Base-by-base conservation (phyloP, 2,888 invertebrate genomes). In the Craniophora ligustri region DNA sequence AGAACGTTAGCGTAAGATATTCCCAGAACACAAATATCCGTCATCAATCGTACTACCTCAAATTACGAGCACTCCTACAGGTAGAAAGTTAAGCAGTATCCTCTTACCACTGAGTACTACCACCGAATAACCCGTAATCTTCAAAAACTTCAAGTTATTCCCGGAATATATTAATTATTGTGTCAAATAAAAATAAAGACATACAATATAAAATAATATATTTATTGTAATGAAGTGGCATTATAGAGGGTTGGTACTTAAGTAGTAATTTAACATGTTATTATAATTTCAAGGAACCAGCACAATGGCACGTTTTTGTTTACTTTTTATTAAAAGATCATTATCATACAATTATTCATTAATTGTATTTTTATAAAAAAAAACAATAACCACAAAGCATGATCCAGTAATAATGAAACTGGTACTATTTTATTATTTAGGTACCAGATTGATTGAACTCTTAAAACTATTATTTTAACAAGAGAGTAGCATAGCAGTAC, bases 141-240 rank as follows among this genome's bases (percentile, higher is more conserved):
- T n/a, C n/a, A n/a, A n/a, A n/a, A n/a, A n/a, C n/a, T n/a, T n/a
- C n/a, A n/a, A n/a, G n/a, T n/a, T n/a, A n/a, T n/a, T n/a, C n/a
- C n/a, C n/a, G n/a, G n/a, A n/a, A 23, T 3, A 7, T 2, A 4
- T 2, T 23, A 23, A 23, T 19, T 28, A 16, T 7, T 1, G 16
- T 36, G 1, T 1, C 2, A 7, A 13, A 19, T 18, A 26, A 16
- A 39, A 34, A 45, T 28, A 30, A 21, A 34, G 26, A 39, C 34
- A n/a, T 84, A 79, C 67, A 69, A 81, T 89, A 86, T 81, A 88
- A 89, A 89, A 89, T 86, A 84, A 84, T 86, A 83, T 85, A 84
- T 87, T 65, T 85, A 84, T 86, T 86, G 84, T 84, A 85, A 79
- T 86, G 86, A 84, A 82, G 84, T 84, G 82, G 85, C 80, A 84